A percentile compares a stretch with the other conserved stretches of the same genome.
These are phyloP conservation scores for Rapana venosa DNA, from an alignment of 2,888 invertebrate genomes.

Conservation along the genomic window DNA sequence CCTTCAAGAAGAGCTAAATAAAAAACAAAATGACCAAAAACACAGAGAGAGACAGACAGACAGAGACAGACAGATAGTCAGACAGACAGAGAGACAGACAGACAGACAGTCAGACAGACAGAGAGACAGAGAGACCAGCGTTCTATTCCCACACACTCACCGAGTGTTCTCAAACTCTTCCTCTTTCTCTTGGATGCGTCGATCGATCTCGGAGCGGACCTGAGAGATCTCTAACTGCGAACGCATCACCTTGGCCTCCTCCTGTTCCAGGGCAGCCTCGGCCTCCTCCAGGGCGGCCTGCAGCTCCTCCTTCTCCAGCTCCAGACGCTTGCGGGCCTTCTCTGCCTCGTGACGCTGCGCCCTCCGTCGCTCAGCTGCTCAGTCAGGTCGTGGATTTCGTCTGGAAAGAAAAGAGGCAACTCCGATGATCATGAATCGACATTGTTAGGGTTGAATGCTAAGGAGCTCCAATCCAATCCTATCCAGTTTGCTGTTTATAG, in stretches of 20 bases:
- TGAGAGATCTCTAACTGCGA: constrained; percentile 98
- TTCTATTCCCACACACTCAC: constrained; percentile 61
- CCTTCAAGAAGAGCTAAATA: too few species aligned
- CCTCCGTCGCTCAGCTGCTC: constrained; percentile 99
- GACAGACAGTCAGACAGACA: not conserved
- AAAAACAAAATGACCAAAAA: too few species aligned
- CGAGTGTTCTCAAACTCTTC: constrained; percentile 99
- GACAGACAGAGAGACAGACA: not conserved
- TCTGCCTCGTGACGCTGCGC: constrained; percentile 99
- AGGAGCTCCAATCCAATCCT: too few species aligned
- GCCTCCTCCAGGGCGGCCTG: constrained; percentile 99
- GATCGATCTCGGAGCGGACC: constrained; percentile 99
- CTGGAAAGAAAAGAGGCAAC: constrained; percentile 76
- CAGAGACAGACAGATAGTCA: not conserved
- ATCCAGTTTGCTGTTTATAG: too few species aligned
- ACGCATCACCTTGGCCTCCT: constrained; percentile 95
- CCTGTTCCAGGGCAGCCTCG: constrained; percentile 98
- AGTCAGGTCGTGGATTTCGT: constrained; percentile 99
- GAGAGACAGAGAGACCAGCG: not conserved
- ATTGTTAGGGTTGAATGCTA: too few species aligned
- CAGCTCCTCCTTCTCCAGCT: constrained; percentile 99
- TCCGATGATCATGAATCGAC: not conserved
- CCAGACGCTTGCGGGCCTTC: constrained; percentile 98
- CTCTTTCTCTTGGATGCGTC: constrained; percentile 99
- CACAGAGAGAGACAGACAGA: not conserved